Conservation (phyloP, 2,797 vertebrate genomes). For the Crocidura indochinensis region DNA sequence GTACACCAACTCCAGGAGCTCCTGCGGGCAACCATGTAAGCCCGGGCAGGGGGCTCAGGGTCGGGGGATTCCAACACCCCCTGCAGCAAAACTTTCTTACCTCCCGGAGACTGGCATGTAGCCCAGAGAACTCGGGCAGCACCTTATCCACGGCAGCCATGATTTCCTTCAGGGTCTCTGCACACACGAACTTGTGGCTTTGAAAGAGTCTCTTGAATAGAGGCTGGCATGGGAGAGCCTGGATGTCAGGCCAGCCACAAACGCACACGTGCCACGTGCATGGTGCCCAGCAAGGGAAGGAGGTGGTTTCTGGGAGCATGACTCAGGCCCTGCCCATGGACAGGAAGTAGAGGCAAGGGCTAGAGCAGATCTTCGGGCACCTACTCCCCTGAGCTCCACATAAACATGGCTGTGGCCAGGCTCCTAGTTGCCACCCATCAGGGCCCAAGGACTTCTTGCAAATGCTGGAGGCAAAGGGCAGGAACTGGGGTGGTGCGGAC, state of each 20-base stretch:
- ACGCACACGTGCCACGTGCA: background rate
- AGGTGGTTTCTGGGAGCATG: background rate
- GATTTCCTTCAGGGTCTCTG: conserved; percentile 87
- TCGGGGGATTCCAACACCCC: background rate
- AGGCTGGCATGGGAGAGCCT: conserved; percentile 78
- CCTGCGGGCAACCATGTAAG: conserved; percentile 87
- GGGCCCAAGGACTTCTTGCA: too few relatives aligned
- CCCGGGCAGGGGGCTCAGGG: rapidly evolving
- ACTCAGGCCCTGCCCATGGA: background rate
- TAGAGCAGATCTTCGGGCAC: background rate
- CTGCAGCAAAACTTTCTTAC: conserved; percentile 81
- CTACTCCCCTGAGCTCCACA: background rate
- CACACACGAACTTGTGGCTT: conserved; percentile 87
- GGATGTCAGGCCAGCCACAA: conserved; percentile 56
- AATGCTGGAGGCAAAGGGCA: too few relatives aligned
- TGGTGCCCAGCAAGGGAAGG: too few relatives aligned
- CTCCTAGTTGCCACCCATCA: too few relatives aligned
- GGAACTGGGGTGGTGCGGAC: too few relatives aligned
- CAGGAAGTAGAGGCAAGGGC: conserved; percentile 24
- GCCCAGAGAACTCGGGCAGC: conserved; percentile 85
- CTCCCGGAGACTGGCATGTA: conserved; percentile 85
- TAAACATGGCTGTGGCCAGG: conserved; percentile 50
- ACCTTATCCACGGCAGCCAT: conserved; percentile 69
- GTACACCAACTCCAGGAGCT: conserved; percentile 90
- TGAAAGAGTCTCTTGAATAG: conserved; percentile 84